Base-by-base conservation (phyloP, 92 coral and sea anemone species). In the Actinernus sp. region DNA sequence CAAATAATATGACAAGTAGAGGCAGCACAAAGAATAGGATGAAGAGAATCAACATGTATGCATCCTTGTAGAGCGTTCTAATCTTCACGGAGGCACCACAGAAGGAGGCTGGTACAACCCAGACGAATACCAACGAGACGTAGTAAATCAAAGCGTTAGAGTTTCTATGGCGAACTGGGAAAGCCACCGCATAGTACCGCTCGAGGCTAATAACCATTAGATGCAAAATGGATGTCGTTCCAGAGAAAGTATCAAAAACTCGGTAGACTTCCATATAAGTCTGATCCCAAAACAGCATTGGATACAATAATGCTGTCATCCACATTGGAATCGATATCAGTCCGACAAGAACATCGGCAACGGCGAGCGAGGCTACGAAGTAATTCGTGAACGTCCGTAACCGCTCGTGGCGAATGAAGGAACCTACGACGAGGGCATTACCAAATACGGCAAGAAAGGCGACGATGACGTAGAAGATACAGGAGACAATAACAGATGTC, bases 141-240 rank as follows among this genome's bases (percentile, higher is more conserved):
- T 81, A 31, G 46, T 90, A 90, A 2, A 78, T 80, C 37, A 50
- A 73, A 2, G 92, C 30, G n/a, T 74, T 57, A 11, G 76, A 69
- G 85, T 90, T 90, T 4, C 97, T 90, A 58, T 86, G 97, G 11
- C 92, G 89, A 10, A 90, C 90, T 2, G 97, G 97, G 55, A 65
- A 81, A 16, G 62, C 80, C 23, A 90, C 92, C 0, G 97, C 97
- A 67, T 79, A 90, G 46, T 63, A 86, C 12, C 97, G 75, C 52
- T 90, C 97, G 9, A 86, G 57, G 47, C 97, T 90, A 46, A 90
- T 90, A 5, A 82, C 82, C 80, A 90, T 88, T 11, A 90, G 71
- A 50, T 90, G 97, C 17, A 90, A 49, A 8, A 90, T 90, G 13
- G 97, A 90, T 18, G 88, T 82, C 3, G 67, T 78, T 36, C 97